phyloP scores from a whole-genome alignment of 2,888 invertebrate species.

The Ptilodon capucinus region DNA sequence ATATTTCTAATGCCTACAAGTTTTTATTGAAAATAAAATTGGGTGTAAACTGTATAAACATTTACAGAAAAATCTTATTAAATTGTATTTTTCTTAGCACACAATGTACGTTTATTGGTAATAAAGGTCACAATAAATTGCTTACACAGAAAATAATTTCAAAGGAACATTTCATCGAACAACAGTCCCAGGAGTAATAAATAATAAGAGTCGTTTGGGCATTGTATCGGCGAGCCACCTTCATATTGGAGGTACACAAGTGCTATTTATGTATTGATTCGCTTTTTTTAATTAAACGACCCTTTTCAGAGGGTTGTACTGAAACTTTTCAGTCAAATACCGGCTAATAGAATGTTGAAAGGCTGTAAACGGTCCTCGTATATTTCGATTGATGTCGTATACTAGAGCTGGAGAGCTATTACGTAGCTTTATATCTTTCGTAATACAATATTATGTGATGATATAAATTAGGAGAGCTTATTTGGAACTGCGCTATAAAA shows the following conservation, averaged over 20 bases:
- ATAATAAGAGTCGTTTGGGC: slow-evolving; percentile 14
- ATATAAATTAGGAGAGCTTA: background rate
- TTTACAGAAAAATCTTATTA: no score
- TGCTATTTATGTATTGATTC: slow-evolving; percentile 21
- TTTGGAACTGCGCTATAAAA: background rate
- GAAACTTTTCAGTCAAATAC: slow-evolving; percentile 13
- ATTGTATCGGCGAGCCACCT: slow-evolving; percentile 11
- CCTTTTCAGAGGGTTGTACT: slow-evolving; percentile 14
- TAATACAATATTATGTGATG: slow-evolving; percentile 8
- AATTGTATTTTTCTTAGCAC: slow-evolving; percentile 1
- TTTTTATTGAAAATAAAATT: no score
- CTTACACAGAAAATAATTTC: slow-evolving; percentile 8
- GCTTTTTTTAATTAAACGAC: slow-evolving; percentile 30
- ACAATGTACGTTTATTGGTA: slow-evolving; percentile 2
- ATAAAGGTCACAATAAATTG: slow-evolving; percentile 12
- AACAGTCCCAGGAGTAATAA: slow-evolving; percentile 16
- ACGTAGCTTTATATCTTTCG: slow-evolving; percentile 7
- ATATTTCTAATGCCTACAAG: no score
- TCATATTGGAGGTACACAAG: slow-evolving; percentile 18
- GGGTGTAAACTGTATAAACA: no score
- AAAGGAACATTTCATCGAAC: slow-evolving; percentile 10
- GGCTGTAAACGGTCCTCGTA: slow-evolving; percentile 4
- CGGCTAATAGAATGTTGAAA: slow-evolving; percentile 6
- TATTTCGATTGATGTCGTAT: slow-evolving; percentile 9
- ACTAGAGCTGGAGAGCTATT: background rate